Percentiles rank a stretch among this genome's conserved stretches.
Conservation (phyloP, 2,113 vertebrate genomes). For the Apodemus sylvaticus region DNA sequence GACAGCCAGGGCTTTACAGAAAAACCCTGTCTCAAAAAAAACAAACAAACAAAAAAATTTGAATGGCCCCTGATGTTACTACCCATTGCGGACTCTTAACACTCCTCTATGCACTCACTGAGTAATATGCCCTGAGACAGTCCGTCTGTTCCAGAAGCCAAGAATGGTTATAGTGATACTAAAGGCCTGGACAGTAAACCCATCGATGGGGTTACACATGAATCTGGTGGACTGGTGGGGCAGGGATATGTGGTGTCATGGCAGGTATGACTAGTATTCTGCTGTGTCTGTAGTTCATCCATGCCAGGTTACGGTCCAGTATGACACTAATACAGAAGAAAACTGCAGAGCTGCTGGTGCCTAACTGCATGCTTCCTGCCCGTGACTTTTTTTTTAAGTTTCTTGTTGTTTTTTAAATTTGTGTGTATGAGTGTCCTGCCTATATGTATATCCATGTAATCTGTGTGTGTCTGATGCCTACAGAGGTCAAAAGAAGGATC, state of each 20-base stretch:
- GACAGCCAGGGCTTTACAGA: no score
- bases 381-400: no score
- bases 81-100: no score
- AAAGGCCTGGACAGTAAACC: background rate
- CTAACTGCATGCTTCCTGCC: background rate
- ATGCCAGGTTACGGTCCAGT: background rate
- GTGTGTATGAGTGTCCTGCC: background rate
- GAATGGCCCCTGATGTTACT: background rate
- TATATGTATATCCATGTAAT: background rate
- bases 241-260: background rate
- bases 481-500: background rate
- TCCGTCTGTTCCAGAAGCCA: background rate
- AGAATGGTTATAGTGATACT: rapidly evolving
- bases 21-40: no score
- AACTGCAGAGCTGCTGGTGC: background rate
- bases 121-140: background rate
- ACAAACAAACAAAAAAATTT: background rate
- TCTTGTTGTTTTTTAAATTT: background rate
- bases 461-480: background rate
- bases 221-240: background rate
- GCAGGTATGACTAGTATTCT: rapidly evolving
- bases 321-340: background rate
- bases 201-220: rapidly evolving
- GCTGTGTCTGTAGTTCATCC: background rate
- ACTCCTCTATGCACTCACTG: background rate